phyloP scores from a whole-genome alignment of 1,140 invertebrate genomes.

The Eciton burchellii region DNA sequence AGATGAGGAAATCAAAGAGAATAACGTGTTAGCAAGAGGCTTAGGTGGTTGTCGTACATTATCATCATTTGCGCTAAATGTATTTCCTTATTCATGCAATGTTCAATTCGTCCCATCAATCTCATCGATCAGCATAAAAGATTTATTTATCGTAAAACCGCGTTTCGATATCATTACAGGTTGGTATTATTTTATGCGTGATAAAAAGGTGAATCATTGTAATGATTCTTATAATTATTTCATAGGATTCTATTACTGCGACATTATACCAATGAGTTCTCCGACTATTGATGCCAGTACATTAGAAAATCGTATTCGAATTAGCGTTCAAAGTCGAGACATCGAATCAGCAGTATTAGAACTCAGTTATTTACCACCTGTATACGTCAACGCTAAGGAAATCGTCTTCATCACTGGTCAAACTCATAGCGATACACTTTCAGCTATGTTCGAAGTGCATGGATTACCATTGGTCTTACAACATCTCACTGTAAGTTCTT shows the following conservation, averaged over 20 bases:
- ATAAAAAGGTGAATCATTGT: neutral
- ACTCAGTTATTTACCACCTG: constrained; percentile 81
- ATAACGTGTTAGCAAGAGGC: constrained; percentile 83
- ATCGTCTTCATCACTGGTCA: constrained; percentile 78
- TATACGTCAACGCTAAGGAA: constrained; percentile 81
- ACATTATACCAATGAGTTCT: constrained; percentile 82
- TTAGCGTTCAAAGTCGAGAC: constrained; percentile 82
- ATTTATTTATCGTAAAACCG: constrained; percentile 84
- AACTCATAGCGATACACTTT: constrained; percentile 71
- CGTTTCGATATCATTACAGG: constrained; percentile 84
- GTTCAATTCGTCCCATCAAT: constrained; percentile 79
- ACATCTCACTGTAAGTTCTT: constrained; percentile 78
- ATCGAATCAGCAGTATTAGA: constrained; percentile 81
- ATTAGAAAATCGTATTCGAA: constrained; percentile 78
- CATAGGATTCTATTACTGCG: constrained; percentile 84
- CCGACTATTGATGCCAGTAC: constrained; percentile 80
- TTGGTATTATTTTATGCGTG: constrained; percentile 63
- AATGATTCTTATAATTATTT: constrained; percentile 27
- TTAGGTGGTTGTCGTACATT: constrained; percentile 82
- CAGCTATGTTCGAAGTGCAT: constrained; percentile 79
- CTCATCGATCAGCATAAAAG: constrained; percentile 78
- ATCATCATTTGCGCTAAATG: constrained; percentile 78
- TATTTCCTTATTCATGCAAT: constrained; percentile 83
- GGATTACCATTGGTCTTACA: constrained; percentile 81
- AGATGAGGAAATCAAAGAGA: constrained; percentile 82